Evolutionary conservation across 2,888 invertebrate species (phyloP).

Genomic region (Lomographa bimaculata): DNA sequence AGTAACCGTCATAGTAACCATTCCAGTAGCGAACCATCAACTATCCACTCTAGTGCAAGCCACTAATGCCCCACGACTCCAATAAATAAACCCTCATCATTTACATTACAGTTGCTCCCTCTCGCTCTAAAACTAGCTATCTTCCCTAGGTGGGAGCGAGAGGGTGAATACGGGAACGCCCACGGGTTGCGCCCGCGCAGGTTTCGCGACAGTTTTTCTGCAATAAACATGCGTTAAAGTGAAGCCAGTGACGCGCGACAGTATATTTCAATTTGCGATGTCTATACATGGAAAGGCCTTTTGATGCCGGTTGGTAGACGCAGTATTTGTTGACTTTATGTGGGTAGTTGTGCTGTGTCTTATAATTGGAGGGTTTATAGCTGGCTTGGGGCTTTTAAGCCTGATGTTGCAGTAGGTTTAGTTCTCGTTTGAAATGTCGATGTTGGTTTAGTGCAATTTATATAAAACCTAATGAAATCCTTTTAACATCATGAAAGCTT

Average conservation of each 20-base stretch:
- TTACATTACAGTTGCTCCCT: conserved; percentile 48
- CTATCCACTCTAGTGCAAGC: conserved; percentile 26
- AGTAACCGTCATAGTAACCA: neutral
- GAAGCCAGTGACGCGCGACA: conserved; percentile 45
- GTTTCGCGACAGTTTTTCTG: conserved; percentile 61
- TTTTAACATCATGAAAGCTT: too few species aligned
- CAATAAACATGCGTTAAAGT: conserved; percentile 51
- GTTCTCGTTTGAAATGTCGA: too few species aligned
- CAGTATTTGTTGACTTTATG: conserved; percentile 11
- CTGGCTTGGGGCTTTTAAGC: neutral
- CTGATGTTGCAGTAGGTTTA: conserved; percentile 2
- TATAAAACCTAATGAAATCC: too few species aligned
- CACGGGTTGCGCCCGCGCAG: conserved; percentile 56
- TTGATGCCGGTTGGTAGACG: conserved; percentile 19
- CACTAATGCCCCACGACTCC: conserved; percentile 30
- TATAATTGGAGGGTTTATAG: conserved; percentile 16
- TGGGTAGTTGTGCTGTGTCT: conserved; percentile 14
- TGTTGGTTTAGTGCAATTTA: too few species aligned
- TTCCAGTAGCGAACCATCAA: conserved; percentile 25
- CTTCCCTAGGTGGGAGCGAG: conserved; percentile 38
- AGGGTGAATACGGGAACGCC: conserved; percentile 50
- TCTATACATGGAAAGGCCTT: conserved; percentile 32
- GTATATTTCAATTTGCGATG: conserved; percentile 46
- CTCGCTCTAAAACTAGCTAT: conserved; percentile 13
- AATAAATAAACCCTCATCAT: conserved; percentile 67